Percentiles rank a stretch among this genome's conserved stretches.
These are phyloP conservation scores for Tyria jacobaeae DNA, from an alignment of 2,888 invertebrate genomes.

Conservation along the genomic window DNA sequence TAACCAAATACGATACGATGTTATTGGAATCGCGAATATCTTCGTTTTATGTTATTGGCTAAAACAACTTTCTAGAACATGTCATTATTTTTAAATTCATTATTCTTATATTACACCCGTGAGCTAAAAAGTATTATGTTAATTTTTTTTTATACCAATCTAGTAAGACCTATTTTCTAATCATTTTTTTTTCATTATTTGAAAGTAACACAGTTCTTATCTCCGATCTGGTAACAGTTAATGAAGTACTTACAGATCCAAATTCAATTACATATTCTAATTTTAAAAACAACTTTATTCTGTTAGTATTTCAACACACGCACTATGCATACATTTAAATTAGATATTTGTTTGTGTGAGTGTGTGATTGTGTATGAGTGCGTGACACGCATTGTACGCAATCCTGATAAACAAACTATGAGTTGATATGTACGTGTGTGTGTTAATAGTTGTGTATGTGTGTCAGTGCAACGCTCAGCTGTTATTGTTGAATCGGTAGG, in stretches of 20 bases:
- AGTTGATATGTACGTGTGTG: constrained; percentile 13
- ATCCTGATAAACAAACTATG: constrained; percentile 22
- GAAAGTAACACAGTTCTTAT: constrained; percentile 18
- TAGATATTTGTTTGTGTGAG: constrained; percentile 18
- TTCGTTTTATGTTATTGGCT: neutral
- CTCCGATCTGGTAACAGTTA: constrained; percentile 18
- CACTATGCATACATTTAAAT: constrained; percentile 38
- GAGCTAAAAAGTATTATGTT: neutral
- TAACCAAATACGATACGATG: neutral
- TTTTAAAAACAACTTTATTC: constrained; percentile 38
- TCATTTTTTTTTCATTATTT: neutral
- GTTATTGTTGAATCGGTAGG: constrained; percentile 73
- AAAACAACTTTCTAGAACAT: constrained; percentile 1
- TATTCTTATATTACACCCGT: neutral
- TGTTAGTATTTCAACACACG: constrained; percentile 29
- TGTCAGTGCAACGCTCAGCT: constrained; percentile 69
- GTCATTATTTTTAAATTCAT: neutral
- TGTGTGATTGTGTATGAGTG: constrained; percentile 19
- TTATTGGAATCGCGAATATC: neutral
- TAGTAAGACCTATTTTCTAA: too few relatives aligned
- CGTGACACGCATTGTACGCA: constrained; percentile 19
- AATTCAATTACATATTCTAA: constrained; percentile 40
- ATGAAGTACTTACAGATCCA: constrained; percentile 23
- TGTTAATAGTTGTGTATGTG: constrained; percentile 44
- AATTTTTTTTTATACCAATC: neutral